phyloP scores from a whole-genome alignment of 2,113 vertebrate species.

The Bostrychus sinensis region DNA sequence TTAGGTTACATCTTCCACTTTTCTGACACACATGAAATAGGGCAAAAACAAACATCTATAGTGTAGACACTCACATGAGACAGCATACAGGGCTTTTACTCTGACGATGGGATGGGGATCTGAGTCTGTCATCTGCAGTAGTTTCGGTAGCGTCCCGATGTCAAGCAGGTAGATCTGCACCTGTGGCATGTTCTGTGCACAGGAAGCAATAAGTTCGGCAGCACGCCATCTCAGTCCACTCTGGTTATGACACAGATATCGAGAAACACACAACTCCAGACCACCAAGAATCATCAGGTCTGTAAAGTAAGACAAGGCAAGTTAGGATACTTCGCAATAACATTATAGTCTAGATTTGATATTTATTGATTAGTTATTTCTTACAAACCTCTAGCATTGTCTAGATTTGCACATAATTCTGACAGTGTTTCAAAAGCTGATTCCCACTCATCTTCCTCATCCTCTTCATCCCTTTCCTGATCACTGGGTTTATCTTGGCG shows the following conservation, averaged over 20 bases:
- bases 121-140: slow-evolving; percentile 84
- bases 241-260: slow-evolving; percentile 79
- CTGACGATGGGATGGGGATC: slow-evolving; percentile 82
- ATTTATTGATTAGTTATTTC: background rate
- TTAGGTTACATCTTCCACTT: background rate
- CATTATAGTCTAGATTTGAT: too few relatives aligned
- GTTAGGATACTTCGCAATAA: background rate
- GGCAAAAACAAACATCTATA: background rate
- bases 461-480: slow-evolving; percentile 46
- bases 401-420: slow-evolving; percentile 90
- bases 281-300: slow-evolving; percentile 90
- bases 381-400: slow-evolving; percentile 88
- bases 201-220: slow-evolving; percentile 85
- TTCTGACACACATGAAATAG: rapidly evolving
- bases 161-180: slow-evolving; percentile 85
- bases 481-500: slow-evolving; percentile 18
- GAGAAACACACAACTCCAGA: slow-evolving; percentile 84
- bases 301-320: slow-evolving; percentile 43
- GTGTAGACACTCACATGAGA: slow-evolving; percentile 85
- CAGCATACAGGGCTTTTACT: slow-evolving; percentile 89
- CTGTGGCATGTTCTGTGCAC: slow-evolving; percentile 89
- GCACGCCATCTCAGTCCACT: slow-evolving; percentile 86
- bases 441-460: slow-evolving; percentile 78
- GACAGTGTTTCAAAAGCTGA: slow-evolving; percentile 84
- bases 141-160: slow-evolving; percentile 80